Conservation (phyloP, 1,140 invertebrate species). For the Drosophila mauritiana region DNA sequence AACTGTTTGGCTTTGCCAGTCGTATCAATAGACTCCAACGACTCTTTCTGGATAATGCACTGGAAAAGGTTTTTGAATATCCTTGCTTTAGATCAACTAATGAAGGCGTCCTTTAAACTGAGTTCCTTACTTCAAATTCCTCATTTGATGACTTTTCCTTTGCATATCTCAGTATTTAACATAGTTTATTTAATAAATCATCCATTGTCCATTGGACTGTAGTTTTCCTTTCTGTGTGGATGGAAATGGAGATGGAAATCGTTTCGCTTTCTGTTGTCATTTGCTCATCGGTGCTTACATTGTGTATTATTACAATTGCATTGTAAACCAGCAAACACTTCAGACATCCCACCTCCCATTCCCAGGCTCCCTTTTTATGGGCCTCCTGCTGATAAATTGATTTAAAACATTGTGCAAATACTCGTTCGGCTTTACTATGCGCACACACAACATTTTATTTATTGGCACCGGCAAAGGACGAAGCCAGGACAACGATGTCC, state of each 20-base stretch:
- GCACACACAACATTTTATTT: conserved; percentile 49
- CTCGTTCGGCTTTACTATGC: conserved; percentile 19
- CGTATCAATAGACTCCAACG: conserved; percentile 69
- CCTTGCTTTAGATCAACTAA: no score
- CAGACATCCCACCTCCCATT: conserved; percentile 4
- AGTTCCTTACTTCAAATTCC: no score
- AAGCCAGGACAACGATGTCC: conserved; percentile 27
- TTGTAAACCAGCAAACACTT: conserved; percentile 49
- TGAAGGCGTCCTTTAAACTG: no score
- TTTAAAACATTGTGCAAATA: conserved; percentile 70
- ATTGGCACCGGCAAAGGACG: conserved; percentile 55
- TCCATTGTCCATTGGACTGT: not conserved
- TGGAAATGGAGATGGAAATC: conserved; percentile 40
- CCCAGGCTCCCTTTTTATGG: conserved; percentile 8
- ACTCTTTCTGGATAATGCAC: conserved; percentile 30
- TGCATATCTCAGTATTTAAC: no score
- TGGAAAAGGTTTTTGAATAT: not conserved
- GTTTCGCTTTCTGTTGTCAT: conserved; percentile 29
- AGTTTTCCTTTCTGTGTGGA: conserved; percentile 6
- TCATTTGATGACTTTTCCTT: no score
- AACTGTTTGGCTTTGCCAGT: conserved; percentile 55
- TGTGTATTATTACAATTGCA: conserved; percentile 63
- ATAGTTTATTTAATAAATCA: no score
- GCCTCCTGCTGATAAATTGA: conserved; percentile 66
- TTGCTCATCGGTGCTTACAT: conserved; percentile 38